Conservation (phyloP, 1,140 invertebrate species). For the Dryas iulia region DNA sequence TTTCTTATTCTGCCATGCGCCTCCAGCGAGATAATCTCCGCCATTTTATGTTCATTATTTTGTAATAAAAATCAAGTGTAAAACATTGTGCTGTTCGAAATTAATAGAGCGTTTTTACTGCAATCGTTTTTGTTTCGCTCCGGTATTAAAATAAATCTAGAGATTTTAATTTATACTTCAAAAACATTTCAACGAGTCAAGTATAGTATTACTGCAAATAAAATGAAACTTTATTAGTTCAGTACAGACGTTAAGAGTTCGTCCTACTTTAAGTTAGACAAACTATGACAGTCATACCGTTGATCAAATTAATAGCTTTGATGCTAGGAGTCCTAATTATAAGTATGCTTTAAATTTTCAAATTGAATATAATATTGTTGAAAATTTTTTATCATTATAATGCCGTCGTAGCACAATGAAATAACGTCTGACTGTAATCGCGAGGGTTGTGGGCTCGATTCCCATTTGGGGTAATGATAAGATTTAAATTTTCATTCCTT, state of each 20-base stretch:
- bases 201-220: neutral
- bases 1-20: conserved; percentile 30
- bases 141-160: neutral
- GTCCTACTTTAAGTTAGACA: conserved; percentile 29
- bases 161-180: neutral
- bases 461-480: too few relatives aligned
- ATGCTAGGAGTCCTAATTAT: neutral
- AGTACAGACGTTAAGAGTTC: conserved; percentile 35
- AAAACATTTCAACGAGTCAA: neutral
- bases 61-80: conserved; percentile 25
- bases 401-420: too few relatives aligned
- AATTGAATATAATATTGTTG: neutral
- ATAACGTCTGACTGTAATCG: too few relatives aligned
- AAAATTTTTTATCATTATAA: too few relatives aligned
- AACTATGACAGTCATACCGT: conserved; percentile 52
- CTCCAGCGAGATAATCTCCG: conserved; percentile 29
- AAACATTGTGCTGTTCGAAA: conserved; percentile 12
- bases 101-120: neutral
- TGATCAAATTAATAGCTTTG: conserved; percentile 54
- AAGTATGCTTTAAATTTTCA: neutral
- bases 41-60: conserved; percentile 21
- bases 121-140: neutral
- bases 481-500: too few relatives aligned
- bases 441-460: too few relatives aligned
- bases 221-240: neutral